Evolutionary conservation across 1,140 invertebrate genomes (phyloP).

Genomic region (Chrysomallon squamiferum): DNA sequence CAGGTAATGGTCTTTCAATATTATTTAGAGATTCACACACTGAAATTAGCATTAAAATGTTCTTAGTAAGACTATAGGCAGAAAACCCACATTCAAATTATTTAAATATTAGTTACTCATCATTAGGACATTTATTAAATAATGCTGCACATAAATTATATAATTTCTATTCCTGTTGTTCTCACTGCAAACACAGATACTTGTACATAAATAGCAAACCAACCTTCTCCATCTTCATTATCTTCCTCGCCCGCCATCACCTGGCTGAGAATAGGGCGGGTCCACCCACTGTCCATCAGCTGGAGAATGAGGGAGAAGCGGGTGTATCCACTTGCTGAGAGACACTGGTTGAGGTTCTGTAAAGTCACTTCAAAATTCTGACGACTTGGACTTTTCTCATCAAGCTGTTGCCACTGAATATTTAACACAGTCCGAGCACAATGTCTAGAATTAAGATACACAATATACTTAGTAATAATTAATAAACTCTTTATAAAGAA

Average conservation of each 20-base stretch:
- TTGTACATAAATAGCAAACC: background rate
- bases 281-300: slow-evolving; percentile 46
- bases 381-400: slow-evolving; percentile 33
- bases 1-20: too few species aligned
- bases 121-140: too few species aligned
- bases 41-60: too few species aligned
- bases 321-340: slow-evolving; percentile 31
- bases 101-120: too few species aligned
- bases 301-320: slow-evolving; percentile 33
- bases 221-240: slow-evolving; percentile 30
- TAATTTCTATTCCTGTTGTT: too few species aligned
- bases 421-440: slow-evolving; percentile 45
- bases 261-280: slow-evolving; percentile 36
- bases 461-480: background rate
- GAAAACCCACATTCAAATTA: too few species aligned
- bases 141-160: too few species aligned
- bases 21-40: too few species aligned
- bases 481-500: background rate
- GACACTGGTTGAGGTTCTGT: slow-evolving; percentile 28
- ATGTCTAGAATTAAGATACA: slow-evolving; percentile 31
- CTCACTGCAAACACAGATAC: too few species aligned
- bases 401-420: slow-evolving; percentile 47
- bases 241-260: slow-evolving; percentile 48
- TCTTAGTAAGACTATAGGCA: too few species aligned
- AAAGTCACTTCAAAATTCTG: slow-evolving; percentile 38